Conservation (phyloP, 2,888 invertebrate genomes). For the Hirtodrosophila alboralis region DNA sequence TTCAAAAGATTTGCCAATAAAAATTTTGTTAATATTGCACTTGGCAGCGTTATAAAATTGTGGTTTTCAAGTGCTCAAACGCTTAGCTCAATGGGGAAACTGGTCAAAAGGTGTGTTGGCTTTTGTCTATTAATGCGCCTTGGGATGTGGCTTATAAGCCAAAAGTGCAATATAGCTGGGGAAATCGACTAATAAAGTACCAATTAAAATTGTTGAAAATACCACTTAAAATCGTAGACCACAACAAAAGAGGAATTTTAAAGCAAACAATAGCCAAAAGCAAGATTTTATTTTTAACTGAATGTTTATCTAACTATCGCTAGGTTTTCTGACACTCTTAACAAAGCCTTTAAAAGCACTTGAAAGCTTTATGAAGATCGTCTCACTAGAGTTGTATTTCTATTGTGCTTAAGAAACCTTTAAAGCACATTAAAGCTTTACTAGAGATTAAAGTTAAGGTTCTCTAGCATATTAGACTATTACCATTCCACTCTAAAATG, state of each 20-base stretch:
- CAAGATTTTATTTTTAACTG: too few species aligned
- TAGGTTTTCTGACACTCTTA: too few species aligned
- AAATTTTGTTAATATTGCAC: constrained; percentile 48
- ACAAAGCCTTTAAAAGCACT: too few species aligned
- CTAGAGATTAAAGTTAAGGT: too few species aligned
- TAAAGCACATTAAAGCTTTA: too few species aligned
- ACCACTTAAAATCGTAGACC: neutral
- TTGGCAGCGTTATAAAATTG: constrained; percentile 27
- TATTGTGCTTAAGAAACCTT: too few species aligned
- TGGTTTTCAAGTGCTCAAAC: constrained; percentile 33
- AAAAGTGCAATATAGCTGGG: neutral
- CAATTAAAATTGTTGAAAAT: constrained; percentile 3
- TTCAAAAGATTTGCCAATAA: constrained; percentile 28
- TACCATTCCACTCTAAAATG: too few species aligned
- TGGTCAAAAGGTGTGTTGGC: constrained; percentile 29
- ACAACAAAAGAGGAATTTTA: neutral
- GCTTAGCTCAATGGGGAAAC: constrained; percentile 22
- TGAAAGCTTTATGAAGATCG: too few species aligned
- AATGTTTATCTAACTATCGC: too few species aligned
- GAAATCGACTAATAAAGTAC: neutral
- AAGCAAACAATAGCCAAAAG: too few species aligned
- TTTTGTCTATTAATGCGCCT: constrained; percentile 17
- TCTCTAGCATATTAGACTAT: neutral
- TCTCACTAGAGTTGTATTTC: too few species aligned
- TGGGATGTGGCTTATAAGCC: constrained; percentile 4